phyloP scores from a whole-genome alignment of 2,797 vertebrate genomes.

The Pseudomugil tenellus region DNA sequence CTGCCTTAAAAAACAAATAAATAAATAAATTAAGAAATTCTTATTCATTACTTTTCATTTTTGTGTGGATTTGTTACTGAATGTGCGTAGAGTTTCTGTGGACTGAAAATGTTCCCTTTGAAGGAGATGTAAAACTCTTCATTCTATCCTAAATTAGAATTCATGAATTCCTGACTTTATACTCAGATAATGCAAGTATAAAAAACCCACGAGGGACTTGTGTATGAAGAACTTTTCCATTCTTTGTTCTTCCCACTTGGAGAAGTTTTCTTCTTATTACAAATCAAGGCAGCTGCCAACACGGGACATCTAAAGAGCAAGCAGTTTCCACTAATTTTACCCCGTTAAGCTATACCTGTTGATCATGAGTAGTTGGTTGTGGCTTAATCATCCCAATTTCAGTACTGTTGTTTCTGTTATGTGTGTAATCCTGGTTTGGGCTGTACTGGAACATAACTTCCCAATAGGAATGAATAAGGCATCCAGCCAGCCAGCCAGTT shows the following conservation, averaged over 20 bases:
- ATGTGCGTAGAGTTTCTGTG: slow-evolving; percentile 5
- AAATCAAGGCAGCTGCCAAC: not conserved
- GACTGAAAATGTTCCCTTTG: not conserved
- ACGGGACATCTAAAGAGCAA: not conserved
- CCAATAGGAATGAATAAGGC: no score
- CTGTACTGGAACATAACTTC: no score
- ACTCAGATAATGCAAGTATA: slow-evolving; percentile 4
- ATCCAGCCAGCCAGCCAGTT: no score
- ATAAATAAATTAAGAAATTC: slow-evolving; percentile 6
- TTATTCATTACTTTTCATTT: slow-evolving; percentile 5
- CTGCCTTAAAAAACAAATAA: slow-evolving; percentile 9
- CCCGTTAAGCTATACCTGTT: no score
- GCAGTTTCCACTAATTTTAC: not conserved
- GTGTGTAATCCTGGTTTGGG: no score
- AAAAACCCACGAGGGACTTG: not conserved
- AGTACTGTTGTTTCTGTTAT: no score
- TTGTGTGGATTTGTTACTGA: not conserved
- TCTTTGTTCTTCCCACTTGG: slow-evolving; percentile 4
- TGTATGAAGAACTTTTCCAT: slow-evolving; percentile 12
- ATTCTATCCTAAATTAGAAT: not conserved
- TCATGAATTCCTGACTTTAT: not conserved
- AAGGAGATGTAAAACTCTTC: not conserved
- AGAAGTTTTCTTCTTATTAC: not conserved
- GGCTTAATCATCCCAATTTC: no score
- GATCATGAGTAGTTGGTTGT: no score